phyloP scores from a whole-genome alignment of 2,797 vertebrate genomes.

The Urosaurus nigricauda region DNA sequence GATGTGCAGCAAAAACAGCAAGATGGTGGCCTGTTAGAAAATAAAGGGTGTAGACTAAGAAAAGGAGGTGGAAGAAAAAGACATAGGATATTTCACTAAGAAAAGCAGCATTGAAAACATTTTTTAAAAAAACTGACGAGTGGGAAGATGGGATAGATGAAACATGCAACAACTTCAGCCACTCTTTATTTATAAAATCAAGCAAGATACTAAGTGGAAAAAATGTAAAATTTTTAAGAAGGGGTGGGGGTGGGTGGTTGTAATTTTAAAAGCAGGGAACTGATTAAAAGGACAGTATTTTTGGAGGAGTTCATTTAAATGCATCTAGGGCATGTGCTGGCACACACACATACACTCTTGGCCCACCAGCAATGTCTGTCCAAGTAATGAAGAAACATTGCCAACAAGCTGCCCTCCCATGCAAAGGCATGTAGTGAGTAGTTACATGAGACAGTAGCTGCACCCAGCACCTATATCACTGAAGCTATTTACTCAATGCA shows the following conservation, averaged over 20 bases:
- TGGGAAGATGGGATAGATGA: neutral
- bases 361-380: neutral
- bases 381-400: neutral
- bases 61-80: neutral
- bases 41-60: neutral
- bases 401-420: neutral
- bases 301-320: neutral
- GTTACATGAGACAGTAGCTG: neutral
- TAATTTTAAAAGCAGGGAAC: neutral
- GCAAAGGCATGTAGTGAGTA: neutral
- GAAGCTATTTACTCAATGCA: neutral
- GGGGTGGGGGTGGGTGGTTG: neutral
- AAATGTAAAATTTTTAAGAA: neutral
- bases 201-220: neutral
- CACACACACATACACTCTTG: neutral
- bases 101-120: neutral
- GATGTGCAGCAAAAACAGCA: neutral
- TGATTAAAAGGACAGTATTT: neutral
- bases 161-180: neutral
- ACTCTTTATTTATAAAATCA: constrained; percentile 12
- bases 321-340: neutral
- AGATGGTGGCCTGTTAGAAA: constrained; percentile 26
- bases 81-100: neutral
- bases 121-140: neutral
- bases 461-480: neutral